Base-by-base conservation (phyloP, 2,113 vertebrate genomes). In the Malaclemys terrapin region DNA sequence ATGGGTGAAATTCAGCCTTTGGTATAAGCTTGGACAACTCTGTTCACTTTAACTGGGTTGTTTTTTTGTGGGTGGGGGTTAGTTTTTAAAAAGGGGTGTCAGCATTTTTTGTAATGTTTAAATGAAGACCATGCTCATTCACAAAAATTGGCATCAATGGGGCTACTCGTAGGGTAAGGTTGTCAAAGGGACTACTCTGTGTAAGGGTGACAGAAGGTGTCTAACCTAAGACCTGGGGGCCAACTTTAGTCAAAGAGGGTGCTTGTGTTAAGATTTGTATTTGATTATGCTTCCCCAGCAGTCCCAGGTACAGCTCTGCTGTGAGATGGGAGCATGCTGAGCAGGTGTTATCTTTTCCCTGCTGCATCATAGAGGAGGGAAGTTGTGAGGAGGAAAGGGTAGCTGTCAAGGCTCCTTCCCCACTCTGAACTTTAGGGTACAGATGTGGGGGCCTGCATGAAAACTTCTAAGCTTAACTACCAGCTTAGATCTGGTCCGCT, bases 271-370 rank as follows among this genome's bases (percentile, higher is more conserved):
- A 80, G 69, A 10, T 11, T 59, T 22, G 87, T 45, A 59, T 11
- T 31, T 24, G 29, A 89, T 49, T 49, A 49, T 49, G 49, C 49
- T 49, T 49, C 49, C 49, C 49, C 49, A 10, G 10, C 49, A 49
- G 49, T 49, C 49, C 49, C 49, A 49, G 49, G 49, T 78, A 6
- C 24, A 89, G 80, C 19, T 49, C 9, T 2, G 76, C n/a, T 19
- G 29, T 22, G 49, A 0, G 0, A 2, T 10, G 12, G n/a, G 5
- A 9, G 31, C 4, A 29, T 1, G 3, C 69, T 54, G 49, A 82
- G 42, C 14, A 50, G 19, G 2, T 25, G 2, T 27, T 10, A 22
- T 27, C 81, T 65, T 35, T 13, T 8, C 56, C 62, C 4, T 56
- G 57, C 57, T 96, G 22, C 10, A 12, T 0, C 53, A 31, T n/a